Evolutionary conservation across 2,888 invertebrate species (phyloP), one percentile per base, ranked within the genome.

Genomic region (Chloroclysta siterata): DNA sequence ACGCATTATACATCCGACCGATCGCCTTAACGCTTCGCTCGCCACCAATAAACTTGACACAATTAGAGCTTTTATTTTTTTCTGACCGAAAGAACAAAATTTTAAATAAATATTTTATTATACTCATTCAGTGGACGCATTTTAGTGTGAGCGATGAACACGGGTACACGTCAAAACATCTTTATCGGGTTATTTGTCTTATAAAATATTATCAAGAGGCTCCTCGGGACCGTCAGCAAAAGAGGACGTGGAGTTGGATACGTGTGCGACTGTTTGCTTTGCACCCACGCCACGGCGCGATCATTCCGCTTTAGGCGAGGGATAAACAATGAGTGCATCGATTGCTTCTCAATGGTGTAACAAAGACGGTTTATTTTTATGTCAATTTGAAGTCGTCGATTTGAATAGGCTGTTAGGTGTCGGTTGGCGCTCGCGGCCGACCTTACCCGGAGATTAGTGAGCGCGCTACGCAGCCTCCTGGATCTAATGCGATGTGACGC

Each of bases 151-250:
- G 90, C 91, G 90, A 90, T 90, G 92, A 90, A 93, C 92, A 92
- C 87, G 88, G 92, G 89, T 93, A 88, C 92, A 90, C 89, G 93
- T 93, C 93, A 93, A 90, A 93, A 93, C 91, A 92, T 93, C 91
- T 93, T 92, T 92, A 93, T 93, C 92, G 87, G 88, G 91, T 92
- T 93, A 92, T 92, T 93, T 93, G 93, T 93, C 92, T 93, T 93
- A 92, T 91, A 91, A 92, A 93, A 92, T 92, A 91, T 91, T 91
- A 92, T 93, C 91, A 86, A 92, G 92, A 87, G 91, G 87, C 89
- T 88, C 89, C 86, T 87, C 84, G 85, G 89, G 87, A 92, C 83
- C 90, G 90, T 91, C 91, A 92, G 93, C 92, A 90, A 90, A 91
- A 91, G 89, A 89, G 89, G 89, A 87, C 87, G 85, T 84, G 83